phyloP scores from a whole-genome alignment of 2,113 vertebrate genomes.

The Psephotus haematonotus region DNA sequence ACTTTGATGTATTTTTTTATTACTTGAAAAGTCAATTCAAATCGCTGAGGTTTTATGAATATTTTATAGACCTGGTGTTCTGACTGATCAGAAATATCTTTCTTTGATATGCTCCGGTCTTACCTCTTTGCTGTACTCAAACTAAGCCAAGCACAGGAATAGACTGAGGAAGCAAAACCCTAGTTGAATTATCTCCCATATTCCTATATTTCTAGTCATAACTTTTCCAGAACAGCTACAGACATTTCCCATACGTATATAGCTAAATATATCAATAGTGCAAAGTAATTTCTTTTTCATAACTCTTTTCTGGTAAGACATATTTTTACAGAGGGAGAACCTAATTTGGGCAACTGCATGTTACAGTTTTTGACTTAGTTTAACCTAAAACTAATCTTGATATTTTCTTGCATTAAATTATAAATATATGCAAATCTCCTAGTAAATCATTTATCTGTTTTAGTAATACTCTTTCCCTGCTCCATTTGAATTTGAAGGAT shows the following conservation, averaged over 20 bases:
- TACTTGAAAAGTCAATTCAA: constrained; percentile 36
- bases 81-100: background rate
- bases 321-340: background rate
- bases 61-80: background rate
- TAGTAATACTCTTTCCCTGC: background rate
- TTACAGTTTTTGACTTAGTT: background rate
- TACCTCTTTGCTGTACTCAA: background rate
- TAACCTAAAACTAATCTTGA: background rate
- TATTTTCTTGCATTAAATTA: background rate
- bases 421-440: background rate
- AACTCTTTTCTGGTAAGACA: background rate
- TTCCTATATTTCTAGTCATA: background rate
- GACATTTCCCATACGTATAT: background rate
- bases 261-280: background rate
- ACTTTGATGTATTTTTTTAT: constrained; percentile 37
- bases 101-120: background rate
- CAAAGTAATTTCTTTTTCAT: background rate
- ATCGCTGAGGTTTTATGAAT: constrained; percentile 25
- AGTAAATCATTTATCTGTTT: background rate
- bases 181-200: background rate
- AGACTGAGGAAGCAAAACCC: background rate
- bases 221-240: background rate
- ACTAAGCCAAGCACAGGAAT: background rate
- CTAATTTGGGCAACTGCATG: background rate
- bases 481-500: background rate